Evolutionary conservation across 2,888 invertebrate genomes (phyloP), one percentile per base, ranked within the genome.

Genomic region (Perizoma flavofasciatum): DNA sequence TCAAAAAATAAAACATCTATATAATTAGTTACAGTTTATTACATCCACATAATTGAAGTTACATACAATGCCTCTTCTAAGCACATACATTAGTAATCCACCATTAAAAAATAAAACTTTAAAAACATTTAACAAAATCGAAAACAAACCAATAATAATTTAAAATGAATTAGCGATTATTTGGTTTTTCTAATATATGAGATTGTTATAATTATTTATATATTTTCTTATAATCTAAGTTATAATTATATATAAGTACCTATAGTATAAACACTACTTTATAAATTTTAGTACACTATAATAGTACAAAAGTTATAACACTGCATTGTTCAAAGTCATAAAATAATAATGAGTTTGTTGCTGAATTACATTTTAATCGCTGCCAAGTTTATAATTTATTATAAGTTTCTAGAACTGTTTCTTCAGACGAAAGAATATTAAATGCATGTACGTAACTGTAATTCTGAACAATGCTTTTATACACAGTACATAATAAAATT

Each of bases 71-170:
- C 65, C 65, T 62, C 66, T 43, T 50, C 55, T 66, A 60, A 43
- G 47, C 60, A 67, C 52, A 55, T 64, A 63, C 54, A 63, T 48
- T 51, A 63, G 51, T 56, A 37, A 58, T 64, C 55, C 56, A 64
- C 59, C 62, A 65, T 55, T 59, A 54, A 54, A 64, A 61, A 64
- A 66, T 69, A 63, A 67, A 69, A 65, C 69, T 69, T 59, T 69
- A 60, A 54, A 63, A 69, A 59, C 60, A 63, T 55, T 61, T 62
- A 65, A 67, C 63, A 69, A 68, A 61, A 63, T 49, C 58, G 57
- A 65, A 68, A 68, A 69, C 67, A 66, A 64, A 67, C 69, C 69
- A 62, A 69, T 69, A 62, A 68, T 68, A 67, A 67, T 69, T 69
- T 69, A 67, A 63, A 57, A 65, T 59, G 59, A 64, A 66, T 69